Evolutionary conservation across 2,113 vertebrate species (phyloP).

Genomic region (Amazona guildingii): DNA sequence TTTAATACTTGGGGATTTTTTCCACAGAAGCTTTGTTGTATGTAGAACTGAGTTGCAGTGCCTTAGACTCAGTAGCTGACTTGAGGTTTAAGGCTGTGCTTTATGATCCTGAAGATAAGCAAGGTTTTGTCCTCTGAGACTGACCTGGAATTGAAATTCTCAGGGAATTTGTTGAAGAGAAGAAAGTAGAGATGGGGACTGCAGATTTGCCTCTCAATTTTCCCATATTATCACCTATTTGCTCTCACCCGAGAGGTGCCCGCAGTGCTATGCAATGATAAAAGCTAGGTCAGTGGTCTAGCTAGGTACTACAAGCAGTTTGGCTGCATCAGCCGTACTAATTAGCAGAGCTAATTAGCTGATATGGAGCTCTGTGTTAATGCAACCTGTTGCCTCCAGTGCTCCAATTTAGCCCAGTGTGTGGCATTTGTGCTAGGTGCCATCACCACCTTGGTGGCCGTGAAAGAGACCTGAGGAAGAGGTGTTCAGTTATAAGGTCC

Average conservation of each 20-base stretch:
- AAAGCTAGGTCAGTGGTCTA: neutral
- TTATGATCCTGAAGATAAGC: neutral
- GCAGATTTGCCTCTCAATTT: neutral
- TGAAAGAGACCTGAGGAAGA: neutral
- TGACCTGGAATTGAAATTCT: neutral
- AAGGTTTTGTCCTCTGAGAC: neutral
- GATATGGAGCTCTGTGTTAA: neutral
- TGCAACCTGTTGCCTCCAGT: neutral
- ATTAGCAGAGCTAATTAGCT: neutral
- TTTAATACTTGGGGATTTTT: neutral
- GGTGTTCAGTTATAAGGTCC: neutral
- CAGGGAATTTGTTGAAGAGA: neutral
- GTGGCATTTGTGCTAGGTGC: neutral
- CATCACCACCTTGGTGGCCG: rapidly evolving
- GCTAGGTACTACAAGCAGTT: neutral
- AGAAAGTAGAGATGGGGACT: neutral
- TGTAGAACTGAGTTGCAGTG: neutral
- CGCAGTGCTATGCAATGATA: neutral
- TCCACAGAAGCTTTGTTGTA: neutral
- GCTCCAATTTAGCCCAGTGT: rapidly evolving
- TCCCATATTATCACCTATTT: neutral
- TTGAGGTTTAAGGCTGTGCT: neutral
- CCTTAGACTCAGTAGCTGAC: neutral
- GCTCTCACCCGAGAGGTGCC: too few species aligned
- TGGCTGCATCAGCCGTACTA: neutral